Conservation (phyloP, 2,888 invertebrate genomes). For the Rhingia campestris region DNA sequence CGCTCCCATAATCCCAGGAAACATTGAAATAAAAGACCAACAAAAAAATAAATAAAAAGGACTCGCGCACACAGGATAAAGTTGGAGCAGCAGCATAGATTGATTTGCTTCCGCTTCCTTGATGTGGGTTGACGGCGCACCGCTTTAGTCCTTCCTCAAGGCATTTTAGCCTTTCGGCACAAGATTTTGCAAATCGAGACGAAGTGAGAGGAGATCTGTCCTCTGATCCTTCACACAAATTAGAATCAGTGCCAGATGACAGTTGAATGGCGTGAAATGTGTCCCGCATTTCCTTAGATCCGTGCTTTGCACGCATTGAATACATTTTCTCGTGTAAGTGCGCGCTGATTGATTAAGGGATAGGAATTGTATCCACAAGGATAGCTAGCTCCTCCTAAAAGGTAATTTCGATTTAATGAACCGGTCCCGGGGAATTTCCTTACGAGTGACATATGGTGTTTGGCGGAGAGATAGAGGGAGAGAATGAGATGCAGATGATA, state of each 20-base stretch:
- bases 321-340: conserved; percentile 46
- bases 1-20: conserved; percentile 38
- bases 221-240: conserved; percentile 61
- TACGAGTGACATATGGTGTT: neutral
- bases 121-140: conserved; percentile 65
- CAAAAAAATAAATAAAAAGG: conserved; percentile 10
- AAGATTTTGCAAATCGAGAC: conserved; percentile 23
- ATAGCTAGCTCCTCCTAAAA: conserved; percentile 55
- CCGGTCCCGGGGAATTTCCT: conserved; percentile 36
- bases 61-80: conserved; percentile 8
- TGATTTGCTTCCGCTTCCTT: conserved; percentile 66
- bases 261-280: conserved; percentile 65
- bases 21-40: conserved; percentile 30
- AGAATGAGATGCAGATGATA: conserved; percentile 28
- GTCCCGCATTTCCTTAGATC: conserved; percentile 19
- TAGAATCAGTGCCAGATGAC: conserved; percentile 42
- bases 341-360: conserved; percentile 71
- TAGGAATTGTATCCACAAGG: conserved; percentile 40
- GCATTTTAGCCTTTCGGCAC: conserved; percentile 51
- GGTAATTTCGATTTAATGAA: conserved; percentile 70
- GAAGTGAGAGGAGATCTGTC: neutral
- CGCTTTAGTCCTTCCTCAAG: conserved; percentile 56
- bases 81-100: conserved; percentile 53
- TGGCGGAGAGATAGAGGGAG: neutral
- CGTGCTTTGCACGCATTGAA: neutral